phyloP scores from a whole-genome alignment of 2,113 vertebrate species.

The Lamprologus lemairii region DNA sequence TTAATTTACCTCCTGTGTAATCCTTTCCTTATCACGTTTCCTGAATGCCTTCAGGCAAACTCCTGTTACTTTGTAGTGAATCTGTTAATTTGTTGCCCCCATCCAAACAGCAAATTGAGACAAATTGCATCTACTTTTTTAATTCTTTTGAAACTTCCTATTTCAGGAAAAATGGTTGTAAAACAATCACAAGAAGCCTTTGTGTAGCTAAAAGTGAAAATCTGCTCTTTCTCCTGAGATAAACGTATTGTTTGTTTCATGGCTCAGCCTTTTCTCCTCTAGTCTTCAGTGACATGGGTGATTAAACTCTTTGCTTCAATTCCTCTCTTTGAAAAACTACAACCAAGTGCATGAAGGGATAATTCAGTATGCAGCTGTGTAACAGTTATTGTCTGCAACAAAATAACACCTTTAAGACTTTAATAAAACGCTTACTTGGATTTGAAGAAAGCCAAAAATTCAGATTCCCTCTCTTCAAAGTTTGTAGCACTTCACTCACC shows the following conservation, averaged over 20 bases:
- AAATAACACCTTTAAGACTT: not conserved
- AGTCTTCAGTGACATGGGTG: not conserved
- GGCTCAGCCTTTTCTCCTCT: not conserved
- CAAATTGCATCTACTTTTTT: not conserved
- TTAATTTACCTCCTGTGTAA: conserved; percentile 13
- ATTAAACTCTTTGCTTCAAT: not conserved
- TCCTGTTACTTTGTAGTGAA: not conserved
- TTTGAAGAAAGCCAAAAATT: not conserved
- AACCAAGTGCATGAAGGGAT: not conserved
- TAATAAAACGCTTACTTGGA: not conserved
- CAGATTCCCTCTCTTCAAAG: not conserved
- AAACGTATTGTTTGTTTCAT: not conserved
- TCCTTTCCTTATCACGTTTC: not conserved
- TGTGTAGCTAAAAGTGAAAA: not conserved
- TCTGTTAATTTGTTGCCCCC: not conserved
- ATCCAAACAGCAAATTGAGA: not conserved
- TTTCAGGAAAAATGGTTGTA: not conserved
- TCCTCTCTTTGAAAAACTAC: not conserved
- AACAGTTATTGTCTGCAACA: not conserved
- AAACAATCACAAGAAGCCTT: not conserved
- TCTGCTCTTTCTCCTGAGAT: not conserved
- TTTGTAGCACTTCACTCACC: not conserved
- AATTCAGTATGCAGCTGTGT: not conserved
- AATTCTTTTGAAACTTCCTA: not conserved
- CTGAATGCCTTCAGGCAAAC: not conserved